Evolutionary conservation across 1,140 invertebrate genomes (phyloP).

Genomic region (Trachymyrmex cornetzi): DNA sequence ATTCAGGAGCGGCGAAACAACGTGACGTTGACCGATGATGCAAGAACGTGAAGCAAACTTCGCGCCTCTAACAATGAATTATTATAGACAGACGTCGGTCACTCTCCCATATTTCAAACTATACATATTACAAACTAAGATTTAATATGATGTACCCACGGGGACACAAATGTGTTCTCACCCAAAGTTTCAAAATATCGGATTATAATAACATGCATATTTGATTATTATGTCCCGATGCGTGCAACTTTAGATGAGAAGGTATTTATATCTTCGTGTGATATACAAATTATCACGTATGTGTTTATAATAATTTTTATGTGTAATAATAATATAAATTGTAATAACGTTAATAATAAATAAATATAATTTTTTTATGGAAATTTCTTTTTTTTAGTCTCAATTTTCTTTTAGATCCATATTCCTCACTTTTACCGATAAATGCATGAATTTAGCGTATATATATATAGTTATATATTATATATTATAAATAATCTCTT

Average conservation of each 20-base stretch:
- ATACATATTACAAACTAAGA: slow-evolving; percentile 12
- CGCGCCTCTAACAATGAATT: slow-evolving; percentile 31
- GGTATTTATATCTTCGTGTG: too few relatives aligned
- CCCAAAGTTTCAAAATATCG: too few relatives aligned
- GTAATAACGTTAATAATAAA: background rate
- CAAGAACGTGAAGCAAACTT: slow-evolving; percentile 32
- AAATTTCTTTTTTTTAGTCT: background rate
- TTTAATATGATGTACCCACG: background rate
- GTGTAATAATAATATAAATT: background rate
- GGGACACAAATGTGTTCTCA: too few relatives aligned
- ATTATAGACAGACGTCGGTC: slow-evolving; percentile 32
- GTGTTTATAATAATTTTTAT: background rate
- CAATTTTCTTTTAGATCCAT: background rate
- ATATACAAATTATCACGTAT: background rate
- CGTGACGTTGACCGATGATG: slow-evolving; percentile 55
- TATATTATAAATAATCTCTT: too few relatives aligned
- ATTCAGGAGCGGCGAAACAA: slow-evolving; percentile 11
- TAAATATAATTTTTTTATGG: background rate
- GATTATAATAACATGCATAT: too few relatives aligned
- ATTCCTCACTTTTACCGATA: too few relatives aligned
- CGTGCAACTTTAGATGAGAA: too few relatives aligned
- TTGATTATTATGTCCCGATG: too few relatives aligned
- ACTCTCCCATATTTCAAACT: background rate
- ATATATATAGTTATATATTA: too few relatives aligned
- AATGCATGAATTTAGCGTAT: too few relatives aligned